A percentile compares a stretch with the other conserved stretches of the same genome.
Evolutionary conservation across 2,888 invertebrate genomes (phyloP).

Genomic region (Unio delphinus): DNA sequence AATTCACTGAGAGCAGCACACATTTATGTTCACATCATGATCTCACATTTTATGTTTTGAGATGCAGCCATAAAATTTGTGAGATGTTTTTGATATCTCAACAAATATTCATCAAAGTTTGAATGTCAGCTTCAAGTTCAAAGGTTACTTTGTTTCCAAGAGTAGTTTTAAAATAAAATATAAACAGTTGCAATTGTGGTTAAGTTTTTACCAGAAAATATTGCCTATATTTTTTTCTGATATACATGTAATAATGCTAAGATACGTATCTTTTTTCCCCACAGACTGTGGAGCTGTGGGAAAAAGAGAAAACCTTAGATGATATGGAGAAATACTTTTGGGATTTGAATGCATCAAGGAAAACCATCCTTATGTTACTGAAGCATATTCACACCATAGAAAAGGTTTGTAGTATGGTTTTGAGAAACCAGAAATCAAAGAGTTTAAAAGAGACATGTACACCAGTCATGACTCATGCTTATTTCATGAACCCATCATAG

Average conservation of each 20-base stretch:
- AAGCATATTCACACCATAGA: slow-evolving; percentile 34
- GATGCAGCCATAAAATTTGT: too few relatives aligned
- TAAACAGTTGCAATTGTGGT: too few relatives aligned
- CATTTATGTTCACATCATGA: too few relatives aligned
- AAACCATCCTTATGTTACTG: slow-evolving; percentile 73
- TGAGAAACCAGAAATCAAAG: neutral
- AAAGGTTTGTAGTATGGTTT: slow-evolving; percentile 22
- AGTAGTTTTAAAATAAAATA: too few relatives aligned
- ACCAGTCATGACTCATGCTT: neutral
- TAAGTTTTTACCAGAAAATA: too few relatives aligned
- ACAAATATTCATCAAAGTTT: too few relatives aligned
- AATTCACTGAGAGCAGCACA: too few relatives aligned
- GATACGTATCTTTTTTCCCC: slow-evolving; percentile 13
- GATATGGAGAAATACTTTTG: slow-evolving; percentile 94
- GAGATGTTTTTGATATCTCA: too few relatives aligned
- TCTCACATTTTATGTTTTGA: too few relatives aligned
- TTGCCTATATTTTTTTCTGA: too few relatives aligned
- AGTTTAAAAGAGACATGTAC: neutral
- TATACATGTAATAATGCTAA: neutral
- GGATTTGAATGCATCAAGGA: slow-evolving; percentile 81
- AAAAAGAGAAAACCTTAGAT: slow-evolving; percentile 83
- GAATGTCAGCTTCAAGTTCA: too few relatives aligned
- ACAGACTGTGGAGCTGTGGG: slow-evolving; percentile 88
- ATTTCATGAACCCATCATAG: neutral
- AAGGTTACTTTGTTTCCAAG: too few relatives aligned